Evolutionary conservation across 2,888 invertebrate species (phyloP), one percentile per base, ranked within the genome.

Genomic region (Drosophila meridiana): DNA sequence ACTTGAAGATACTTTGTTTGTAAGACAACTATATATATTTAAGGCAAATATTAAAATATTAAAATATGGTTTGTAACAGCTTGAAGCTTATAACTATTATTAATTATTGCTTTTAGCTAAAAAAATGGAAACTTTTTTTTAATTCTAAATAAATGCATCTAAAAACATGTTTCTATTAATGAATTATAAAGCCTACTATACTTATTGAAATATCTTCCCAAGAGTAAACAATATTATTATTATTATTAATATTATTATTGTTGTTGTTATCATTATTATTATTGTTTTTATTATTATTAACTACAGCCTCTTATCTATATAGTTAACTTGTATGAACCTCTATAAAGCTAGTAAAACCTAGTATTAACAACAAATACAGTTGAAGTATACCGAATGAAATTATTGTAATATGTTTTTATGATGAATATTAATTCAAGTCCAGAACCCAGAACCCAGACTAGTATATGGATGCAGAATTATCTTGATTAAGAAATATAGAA

Each of bases 61-160:
- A n/a, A n/a, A n/a, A n/a, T n/a, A n/a, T n/a, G n/a, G n/a, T n/a
- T n/a, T n/a, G n/a, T n/a, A n/a, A n/a, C n/a, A n/a, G n/a, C n/a
- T n/a, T n/a, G n/a, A n/a, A n/a, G n/a, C n/a, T n/a, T n/a, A 28
- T 47, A 47, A 6, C 26, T 47, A 13, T 28, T 28, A 47, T 47
- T 6, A 28, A 47, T 6, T 13, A 3, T 9, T 4, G 26, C 11
- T 28, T 26, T 13, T 47, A 3, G 45, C 3, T 26, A 9, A 43
- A 1, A 43, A 0, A 0, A 8, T 8, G 3, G 8, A 4, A 5
- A 11, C 11, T 45, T 5, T 11, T 4, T 4, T 11, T 11, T 0
- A 26, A 45, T 45, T 2, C 5, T 11, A 5, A 45, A 26, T 26
- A 26, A 45, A n/a, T n/a, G 6, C 14, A n/a, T 6, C 1, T 7